Percentiles rank a stretch among this genome's conserved stretches.
phyloP scores from a whole-genome alignment of 2,113 vertebrate species.

The Antechinus flavipes region DNA sequence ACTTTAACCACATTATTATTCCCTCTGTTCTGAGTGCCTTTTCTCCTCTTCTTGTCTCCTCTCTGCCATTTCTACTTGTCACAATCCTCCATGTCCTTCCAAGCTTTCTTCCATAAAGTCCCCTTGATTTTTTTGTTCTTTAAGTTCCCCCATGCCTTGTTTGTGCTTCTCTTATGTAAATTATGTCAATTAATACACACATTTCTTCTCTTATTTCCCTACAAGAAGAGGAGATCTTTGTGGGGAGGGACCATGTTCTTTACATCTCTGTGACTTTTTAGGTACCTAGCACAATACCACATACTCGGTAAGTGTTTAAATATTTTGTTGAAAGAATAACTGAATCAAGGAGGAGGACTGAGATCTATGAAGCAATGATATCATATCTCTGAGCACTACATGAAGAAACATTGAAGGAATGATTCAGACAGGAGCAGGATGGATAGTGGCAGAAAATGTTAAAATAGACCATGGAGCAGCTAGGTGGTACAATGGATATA shows the following conservation, averaged over 20 bases:
- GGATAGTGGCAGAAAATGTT: too few species aligned
- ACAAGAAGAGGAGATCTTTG: not conserved
- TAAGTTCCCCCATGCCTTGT: not conserved
- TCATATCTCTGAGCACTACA: not conserved
- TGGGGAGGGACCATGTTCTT: not conserved
- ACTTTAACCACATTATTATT: not conserved
- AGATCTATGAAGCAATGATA: too few species aligned
- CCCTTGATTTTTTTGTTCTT: not conserved
- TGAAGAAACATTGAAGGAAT: not conserved
- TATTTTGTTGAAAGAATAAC: not conserved
- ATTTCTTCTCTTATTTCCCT: not conserved
- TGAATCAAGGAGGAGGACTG: not conserved
- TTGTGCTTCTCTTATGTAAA: not conserved
- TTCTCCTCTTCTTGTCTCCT: not conserved
- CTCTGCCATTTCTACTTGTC: not conserved
- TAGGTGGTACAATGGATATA: too few species aligned
- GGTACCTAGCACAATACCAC: not conserved
- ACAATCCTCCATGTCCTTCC: not conserved
- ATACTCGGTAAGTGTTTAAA: not conserved
- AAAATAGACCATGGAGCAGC: too few species aligned
- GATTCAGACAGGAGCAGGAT: not conserved
- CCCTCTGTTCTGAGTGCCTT: not conserved
- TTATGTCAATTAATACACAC: not conserved
- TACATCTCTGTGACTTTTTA: not conserved
- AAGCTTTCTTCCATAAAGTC: not conserved